These are phyloP conservation scores for Tenebrosternarchus preto DNA, from an alignment of 2,113 vertebrate species.

Conservation along the genomic window DNA sequence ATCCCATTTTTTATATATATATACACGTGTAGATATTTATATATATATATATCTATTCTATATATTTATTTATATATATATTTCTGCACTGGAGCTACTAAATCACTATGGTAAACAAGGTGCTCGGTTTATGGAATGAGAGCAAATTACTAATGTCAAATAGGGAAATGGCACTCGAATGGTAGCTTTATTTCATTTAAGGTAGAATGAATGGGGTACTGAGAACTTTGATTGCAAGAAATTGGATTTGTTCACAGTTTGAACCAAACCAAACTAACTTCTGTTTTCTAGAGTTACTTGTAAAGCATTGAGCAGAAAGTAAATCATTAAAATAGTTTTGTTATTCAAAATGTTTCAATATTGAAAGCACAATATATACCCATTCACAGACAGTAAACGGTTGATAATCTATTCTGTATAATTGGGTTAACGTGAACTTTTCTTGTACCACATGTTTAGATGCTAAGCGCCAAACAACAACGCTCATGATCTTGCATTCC, in stretches of 20 bases:
- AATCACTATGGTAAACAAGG: constrained; percentile 46
- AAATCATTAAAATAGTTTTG: constrained; percentile 43
- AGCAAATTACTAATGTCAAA: constrained; percentile 26
- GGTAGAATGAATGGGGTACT: constrained; percentile 18
- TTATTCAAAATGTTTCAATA: constrained; percentile 55
- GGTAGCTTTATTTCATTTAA: constrained; percentile 43
- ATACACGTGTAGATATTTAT: too few species aligned
- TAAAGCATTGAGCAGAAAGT: constrained; percentile 54
- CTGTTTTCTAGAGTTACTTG: constrained; percentile 31
- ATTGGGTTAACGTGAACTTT: constrained; percentile 49
- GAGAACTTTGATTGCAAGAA: constrained; percentile 31
- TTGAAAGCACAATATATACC: constrained; percentile 48
- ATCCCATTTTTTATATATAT: constrained; percentile 25
- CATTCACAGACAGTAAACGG: constrained; percentile 40
- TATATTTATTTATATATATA: constrained; percentile 30
- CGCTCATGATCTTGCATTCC: constrained; percentile 42
- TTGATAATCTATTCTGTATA: constrained; percentile 43
- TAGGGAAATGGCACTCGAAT: constrained; percentile 58
- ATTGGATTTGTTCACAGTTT: constrained; percentile 71
- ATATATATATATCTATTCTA: constrained; percentile 40
- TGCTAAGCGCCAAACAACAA: constrained; percentile 50
- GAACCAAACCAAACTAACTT: constrained; percentile 60
- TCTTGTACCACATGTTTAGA: constrained; percentile 47
- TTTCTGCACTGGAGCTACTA: constrained; percentile 57
- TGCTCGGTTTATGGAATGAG: constrained; percentile 39